A percentile compares a stretch with the other conserved stretches of the same genome.
phyloP scores from a whole-genome alignment of 2,113 vertebrate genomes.

The Chaetorhynchus papuensis region DNA sequence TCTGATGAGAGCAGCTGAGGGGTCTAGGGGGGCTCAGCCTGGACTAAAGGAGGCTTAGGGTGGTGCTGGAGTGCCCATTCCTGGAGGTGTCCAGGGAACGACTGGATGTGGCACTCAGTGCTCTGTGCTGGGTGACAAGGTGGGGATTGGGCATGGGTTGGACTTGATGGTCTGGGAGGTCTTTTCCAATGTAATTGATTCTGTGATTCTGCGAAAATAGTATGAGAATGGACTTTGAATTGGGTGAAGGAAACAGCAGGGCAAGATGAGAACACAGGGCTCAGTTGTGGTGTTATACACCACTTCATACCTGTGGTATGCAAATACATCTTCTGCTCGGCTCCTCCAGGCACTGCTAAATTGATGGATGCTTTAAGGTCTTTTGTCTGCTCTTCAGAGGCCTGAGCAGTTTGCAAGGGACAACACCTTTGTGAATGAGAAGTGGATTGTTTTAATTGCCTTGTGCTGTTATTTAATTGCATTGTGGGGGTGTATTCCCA shows the following conservation, averaged over 20 bases:
- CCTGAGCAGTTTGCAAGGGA: neutral
- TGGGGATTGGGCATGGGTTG: neutral
- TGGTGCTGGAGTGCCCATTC: neutral
- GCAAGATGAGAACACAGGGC: rapidly evolving
- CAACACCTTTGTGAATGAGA: neutral
- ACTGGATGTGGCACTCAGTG: rapidly evolving
- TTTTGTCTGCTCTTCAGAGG: neutral
- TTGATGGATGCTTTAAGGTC: neutral
- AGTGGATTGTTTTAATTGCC: neutral
- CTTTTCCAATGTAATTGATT: neutral
- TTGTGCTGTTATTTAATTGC: neutral
- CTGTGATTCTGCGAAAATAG: neutral
- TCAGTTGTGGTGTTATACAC: rapidly evolving
- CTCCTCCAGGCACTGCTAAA: neutral
- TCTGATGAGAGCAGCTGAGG: neutral
- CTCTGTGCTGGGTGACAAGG: too few species aligned
- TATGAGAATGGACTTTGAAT: neutral
- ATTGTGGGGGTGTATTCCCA: neutral
- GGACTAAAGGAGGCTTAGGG: neutral
- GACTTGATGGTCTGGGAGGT: neutral
- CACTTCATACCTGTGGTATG: neutral
- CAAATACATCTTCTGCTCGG: neutral
- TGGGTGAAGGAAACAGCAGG: neutral
- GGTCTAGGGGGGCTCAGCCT: neutral
- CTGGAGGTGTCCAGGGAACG: neutral